Percentiles rank a stretch among this genome's conserved stretches.
Evolutionary conservation across 2,113 vertebrate genomes (phyloP).

Genomic region (Nestor notabilis): DNA sequence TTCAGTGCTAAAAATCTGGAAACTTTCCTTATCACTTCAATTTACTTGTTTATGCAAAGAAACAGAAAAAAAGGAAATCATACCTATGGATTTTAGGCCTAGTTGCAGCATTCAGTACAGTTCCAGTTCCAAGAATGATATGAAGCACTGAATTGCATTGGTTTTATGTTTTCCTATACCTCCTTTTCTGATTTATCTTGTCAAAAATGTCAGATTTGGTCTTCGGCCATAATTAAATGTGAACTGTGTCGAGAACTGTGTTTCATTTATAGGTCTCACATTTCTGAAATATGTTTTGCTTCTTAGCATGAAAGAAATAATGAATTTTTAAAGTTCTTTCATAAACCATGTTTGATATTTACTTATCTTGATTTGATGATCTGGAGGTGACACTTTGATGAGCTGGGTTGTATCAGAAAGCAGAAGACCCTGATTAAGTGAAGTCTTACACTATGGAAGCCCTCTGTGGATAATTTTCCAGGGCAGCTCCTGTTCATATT

Average conservation of each 20-base stretch:
- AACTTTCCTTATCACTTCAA: neutral
- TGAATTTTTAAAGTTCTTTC: neutral
- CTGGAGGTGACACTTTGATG: neutral
- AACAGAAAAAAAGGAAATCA: neutral
- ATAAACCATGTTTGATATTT: neutral
- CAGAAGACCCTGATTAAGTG: neutral
- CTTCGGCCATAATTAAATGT: neutral
- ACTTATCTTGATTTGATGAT: neutral
- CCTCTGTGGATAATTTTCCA: neutral
- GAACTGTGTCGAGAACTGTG: neutral
- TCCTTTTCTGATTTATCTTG: neutral
- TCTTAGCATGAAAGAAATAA: neutral
- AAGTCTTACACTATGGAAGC: neutral
- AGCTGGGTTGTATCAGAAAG: neutral
- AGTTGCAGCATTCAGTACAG: neutral
- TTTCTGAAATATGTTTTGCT: neutral
- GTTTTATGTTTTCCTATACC: neutral
- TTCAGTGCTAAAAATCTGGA: neutral
- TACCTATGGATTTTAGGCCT: neutral
- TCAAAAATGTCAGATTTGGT: neutral
- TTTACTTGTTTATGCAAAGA: neutral
- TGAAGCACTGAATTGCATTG: neutral
- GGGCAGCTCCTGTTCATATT: neutral
- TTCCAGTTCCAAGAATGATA: neutral
- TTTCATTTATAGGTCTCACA: neutral